Evolutionary conservation across 2,888 invertebrate species (phyloP), one percentile per base, ranked within the genome.

Genomic region (Gymnocheta viridis): DNA sequence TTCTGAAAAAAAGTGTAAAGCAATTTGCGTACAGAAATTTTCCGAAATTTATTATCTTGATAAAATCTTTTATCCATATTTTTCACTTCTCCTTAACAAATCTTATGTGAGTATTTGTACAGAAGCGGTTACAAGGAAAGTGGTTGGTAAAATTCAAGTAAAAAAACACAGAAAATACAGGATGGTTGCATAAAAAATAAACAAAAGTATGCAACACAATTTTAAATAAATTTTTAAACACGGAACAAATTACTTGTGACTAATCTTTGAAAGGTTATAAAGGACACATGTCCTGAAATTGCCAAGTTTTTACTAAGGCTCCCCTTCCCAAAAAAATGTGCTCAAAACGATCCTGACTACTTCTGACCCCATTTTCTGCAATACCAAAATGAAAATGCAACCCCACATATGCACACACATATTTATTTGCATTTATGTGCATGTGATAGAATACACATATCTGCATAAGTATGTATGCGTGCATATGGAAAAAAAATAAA

Each of bases 11-110:
- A 58, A 35, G 38, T 35, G 22, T 9, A 17, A 24, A 70, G 24
- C 62, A 78, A 76, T 78, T 67, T 77, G 32, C 58, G 22, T 19
- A 27, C 47, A 67, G 29, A 41, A 60, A 29, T 58, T 70, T 78
- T 66, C 24, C 70, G 41, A 51, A 70, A 70, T 78, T 70, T 78
- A 78, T 78, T 60, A 38, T 62, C 60, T 32, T 32, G 51, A 62
- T 70, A 62, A 62, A 78, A 70, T 54, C 69, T 41, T 24, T 47
- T 56, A n/a, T 49, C 56, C 27, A 51, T 29, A 22, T 51, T 60
- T 69, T 22, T 6, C 38, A 22, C 4, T n/a, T 44, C 29, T 41
- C 22, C 41, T 5, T 14, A 54, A 38, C 27, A 56, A 66, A 35
- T 56, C 19, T 14, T 41, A n/a, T 49, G 17, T 38, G 29, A 38